Conservation (phyloP, 2,888 invertebrate genomes). For the Mythimna albipuncta region DNA sequence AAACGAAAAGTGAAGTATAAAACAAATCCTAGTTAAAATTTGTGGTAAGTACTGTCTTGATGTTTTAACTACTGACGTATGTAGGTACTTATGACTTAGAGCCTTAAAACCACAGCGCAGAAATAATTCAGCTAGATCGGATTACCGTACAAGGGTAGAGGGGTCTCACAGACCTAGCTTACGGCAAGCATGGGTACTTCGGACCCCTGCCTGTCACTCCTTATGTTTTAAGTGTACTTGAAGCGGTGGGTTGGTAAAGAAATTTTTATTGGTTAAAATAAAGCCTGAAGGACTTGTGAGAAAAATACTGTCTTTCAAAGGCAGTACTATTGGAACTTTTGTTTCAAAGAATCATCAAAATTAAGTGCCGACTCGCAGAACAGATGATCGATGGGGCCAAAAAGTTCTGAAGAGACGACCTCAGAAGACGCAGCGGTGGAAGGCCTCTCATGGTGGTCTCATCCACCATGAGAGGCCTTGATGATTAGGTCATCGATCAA, state of each 20-base stretch:
- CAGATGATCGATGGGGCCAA: too few relatives aligned
- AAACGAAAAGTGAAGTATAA: constrained; percentile 5
- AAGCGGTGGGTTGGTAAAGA: not conserved
- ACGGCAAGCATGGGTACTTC: constrained; percentile 10
- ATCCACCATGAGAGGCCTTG: too few relatives aligned
- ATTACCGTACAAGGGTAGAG: constrained; percentile 37
- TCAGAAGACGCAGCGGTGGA: too few relatives aligned
- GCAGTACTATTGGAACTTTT: too few relatives aligned
- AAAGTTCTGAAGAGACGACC: too few relatives aligned
- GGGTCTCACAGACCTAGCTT: constrained; percentile 18
- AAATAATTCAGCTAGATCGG: constrained; percentile 46
- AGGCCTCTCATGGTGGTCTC: too few relatives aligned
- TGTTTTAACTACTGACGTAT: constrained; percentile 8
- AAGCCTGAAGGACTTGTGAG: not conserved
- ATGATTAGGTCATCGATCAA: too few relatives aligned
- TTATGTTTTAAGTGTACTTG: constrained; percentile 16
- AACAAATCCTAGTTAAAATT: constrained; percentile 19
- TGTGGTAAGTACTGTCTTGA: constrained; percentile 15
- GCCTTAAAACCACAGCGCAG: constrained; percentile 39
- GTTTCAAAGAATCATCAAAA: too few relatives aligned
- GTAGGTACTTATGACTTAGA: constrained; percentile 35
- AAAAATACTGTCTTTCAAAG: not conserved
- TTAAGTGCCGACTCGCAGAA: too few relatives aligned
- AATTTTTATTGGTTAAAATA: not conserved
- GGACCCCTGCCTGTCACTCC: constrained; percentile 18